Base-by-base conservation (phyloP, 2,797 vertebrate species). In the Danio albolineatus region DNA sequence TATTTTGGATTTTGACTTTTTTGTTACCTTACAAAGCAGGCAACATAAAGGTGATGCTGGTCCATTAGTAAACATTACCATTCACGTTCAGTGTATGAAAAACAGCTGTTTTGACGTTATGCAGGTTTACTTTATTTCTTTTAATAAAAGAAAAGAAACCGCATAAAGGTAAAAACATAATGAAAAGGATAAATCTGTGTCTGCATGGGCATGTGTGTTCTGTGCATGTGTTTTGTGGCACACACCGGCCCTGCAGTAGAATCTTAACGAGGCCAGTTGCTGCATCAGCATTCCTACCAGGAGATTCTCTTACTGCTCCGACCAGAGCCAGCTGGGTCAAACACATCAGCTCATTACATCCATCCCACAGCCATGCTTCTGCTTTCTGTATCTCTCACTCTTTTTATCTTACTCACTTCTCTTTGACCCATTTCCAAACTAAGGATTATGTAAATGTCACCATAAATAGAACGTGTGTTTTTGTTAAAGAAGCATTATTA, bases 281-380 rank as follows among this genome's bases (percentile, higher is more conserved):
- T 48, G 78, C 5, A 48, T 88, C 81, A 82, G 79, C 81, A 69
- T 84, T 84, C 67, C 60, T 74, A 17, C 41, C 39, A 19, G 43
- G 72, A 84, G 84, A 80, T 82, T 85, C 76, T 77, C 54, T 75
- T 51, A 62, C 53, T 46, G 51, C 16, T n/a, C 36, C 4, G n/a
- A 54, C 60, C 13, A 59, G 43, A 74, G 19, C 49, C 65, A 60
- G 71, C 79, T 67, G 44, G 17, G 64, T 36, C 36, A 65, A 75
- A 36, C 60, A 61, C 79, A 59, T 60, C 28, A 51, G 79, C 36
- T 48, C 64, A 51, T 43, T 48, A 13, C 61, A 46, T 59, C 70
- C 41, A 7, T 73, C 39, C 12, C 70, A 69, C 49, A 66, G 19
- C 65, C 17, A 43, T n/a, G n/a, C 44, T 62, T 80, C n/a, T 48